Evolutionary conservation across 1,140 invertebrate genomes (phyloP).

Genomic region (Halictus rubicundus): DNA sequence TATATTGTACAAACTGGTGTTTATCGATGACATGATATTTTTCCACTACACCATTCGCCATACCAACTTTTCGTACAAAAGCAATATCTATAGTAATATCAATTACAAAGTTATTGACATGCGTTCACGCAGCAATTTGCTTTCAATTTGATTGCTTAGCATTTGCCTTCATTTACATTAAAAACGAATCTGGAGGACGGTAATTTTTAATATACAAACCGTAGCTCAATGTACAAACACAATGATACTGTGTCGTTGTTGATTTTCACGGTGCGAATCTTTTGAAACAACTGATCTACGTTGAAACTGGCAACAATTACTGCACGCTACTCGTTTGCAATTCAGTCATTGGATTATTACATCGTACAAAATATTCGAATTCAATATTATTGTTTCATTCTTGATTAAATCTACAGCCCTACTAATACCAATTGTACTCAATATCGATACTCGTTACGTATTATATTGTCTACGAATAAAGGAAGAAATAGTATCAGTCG

Average conservation of each 20-base stretch:
- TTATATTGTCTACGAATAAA: conserved; percentile 41
- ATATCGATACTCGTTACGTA: conserved; percentile 16
- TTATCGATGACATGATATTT: not conserved
- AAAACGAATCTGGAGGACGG: conserved; percentile 35
- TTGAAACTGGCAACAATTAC: not conserved
- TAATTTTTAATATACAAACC: not conserved
- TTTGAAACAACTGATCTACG: not conserved
- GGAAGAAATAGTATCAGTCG: conserved; percentile 40
- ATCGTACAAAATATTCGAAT: conserved; percentile 36
- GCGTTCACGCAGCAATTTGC: not conserved
- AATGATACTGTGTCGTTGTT: not conserved
- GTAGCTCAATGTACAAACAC: not conserved
- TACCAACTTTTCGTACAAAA: not conserved
- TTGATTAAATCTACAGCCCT: conserved; percentile 19
- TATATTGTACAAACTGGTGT: conserved; percentile 7
- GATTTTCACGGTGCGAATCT: not conserved
- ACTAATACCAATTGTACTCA: conserved; percentile 21
- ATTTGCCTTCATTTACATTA: not conserved
- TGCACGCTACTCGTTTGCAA: conserved; percentile 9
- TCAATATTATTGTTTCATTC: conserved; percentile 4
- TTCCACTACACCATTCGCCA: not conserved
- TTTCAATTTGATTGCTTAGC: not conserved
- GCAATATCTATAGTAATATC: conserved; percentile 18
- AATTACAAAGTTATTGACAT: conserved; percentile 24
- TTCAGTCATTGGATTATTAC: conserved; percentile 32